Base-by-base conservation (phyloP, 2,888 invertebrate genomes). In the Deilephila porcellus region DNA sequence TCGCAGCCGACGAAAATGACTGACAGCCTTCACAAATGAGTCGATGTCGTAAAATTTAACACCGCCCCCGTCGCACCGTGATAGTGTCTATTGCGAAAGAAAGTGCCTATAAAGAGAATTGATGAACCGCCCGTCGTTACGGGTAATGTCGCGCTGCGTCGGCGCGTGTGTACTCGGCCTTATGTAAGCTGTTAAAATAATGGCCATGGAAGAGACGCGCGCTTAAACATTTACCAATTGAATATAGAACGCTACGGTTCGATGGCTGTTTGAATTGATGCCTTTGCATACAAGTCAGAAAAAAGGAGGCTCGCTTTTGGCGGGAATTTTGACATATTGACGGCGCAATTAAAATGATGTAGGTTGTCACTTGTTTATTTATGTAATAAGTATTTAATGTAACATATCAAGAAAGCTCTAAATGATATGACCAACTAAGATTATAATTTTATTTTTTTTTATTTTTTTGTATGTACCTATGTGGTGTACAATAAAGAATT, bases 21-120 rank as follows among this genome's bases (percentile, higher is more conserved):
- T 86, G 87, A 91, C 86, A 83, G 83, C 81, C 80, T 78, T 78
- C 86, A 85, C 87, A 92, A 93, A 93, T 93, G 93, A 93, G 91
- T 83, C 86, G 82, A 84, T 76, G 84, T 88, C 92, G 84, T 94
- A 93, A 94, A 93, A 93, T 93, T 91, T 93, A 90, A 93, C 90
- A 91, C 86, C 83, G 83, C 84, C 83, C 87, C 89, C 84, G 84
- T 83, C 86, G 85, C 82, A 76, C 84, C 85, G 56, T 56, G 92
- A 93, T 94, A 93, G 93, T 92, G 91, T 83, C 86, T 89, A 92
- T 89, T 90, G 89, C 85, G 77, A 85, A 89, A 89, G 88, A 90
- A 91, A 92, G 88, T 89, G 88, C 85, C 92, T 86, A 91, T 93
- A 93, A 93, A 93, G 86, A 84, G 89, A 90, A 93, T 93, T 93